Percentiles rank a stretch among this genome's conserved stretches.
Evolutionary conservation across 1,140 invertebrate genomes (phyloP).

Genomic region (Idris sp.): DNA sequence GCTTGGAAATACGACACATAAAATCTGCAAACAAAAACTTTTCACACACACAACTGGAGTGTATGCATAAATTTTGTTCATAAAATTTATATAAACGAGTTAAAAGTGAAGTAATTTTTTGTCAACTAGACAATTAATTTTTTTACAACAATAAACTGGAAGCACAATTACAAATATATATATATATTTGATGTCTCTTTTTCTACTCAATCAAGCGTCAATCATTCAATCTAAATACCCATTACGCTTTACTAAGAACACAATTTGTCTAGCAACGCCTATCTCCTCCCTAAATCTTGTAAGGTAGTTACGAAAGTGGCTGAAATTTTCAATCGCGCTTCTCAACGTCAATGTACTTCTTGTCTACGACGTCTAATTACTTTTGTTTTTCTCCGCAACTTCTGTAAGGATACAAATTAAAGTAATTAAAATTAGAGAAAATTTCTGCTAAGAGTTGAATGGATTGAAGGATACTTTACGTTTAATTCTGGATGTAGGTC

Average conservation of each 20-base stretch:
- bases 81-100: no score
- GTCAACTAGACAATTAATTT: conserved; percentile 28
- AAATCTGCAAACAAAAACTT: no score
- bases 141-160: conserved; percentile 9
- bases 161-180: conserved; percentile 21
- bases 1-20: no score
- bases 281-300: conserved; percentile 43
- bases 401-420: conserved; percentile 45
- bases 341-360: conserved; percentile 43
- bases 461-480: conserved; percentile 43
- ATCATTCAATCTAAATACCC: conserved; percentile 61
- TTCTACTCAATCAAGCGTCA: conserved; percentile 48
- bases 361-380: conserved; percentile 51
- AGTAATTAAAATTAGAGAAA: conserved; percentile 58
- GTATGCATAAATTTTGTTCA: no score
- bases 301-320: conserved; percentile 54
- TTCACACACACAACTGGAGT: no score
- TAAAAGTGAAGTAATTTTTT: no score
- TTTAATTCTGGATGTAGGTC: conserved; percentile 39
- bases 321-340: conserved; percentile 58
- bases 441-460: conserved; percentile 28
- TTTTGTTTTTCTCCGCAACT: conserved; percentile 52
- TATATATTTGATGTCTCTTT: conserved; percentile 45
- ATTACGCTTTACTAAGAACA: conserved; percentile 52
- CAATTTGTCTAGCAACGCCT: conserved; percentile 55